Conservation (phyloP, 2,888 invertebrate species). For the Nemurella pictetii region DNA sequence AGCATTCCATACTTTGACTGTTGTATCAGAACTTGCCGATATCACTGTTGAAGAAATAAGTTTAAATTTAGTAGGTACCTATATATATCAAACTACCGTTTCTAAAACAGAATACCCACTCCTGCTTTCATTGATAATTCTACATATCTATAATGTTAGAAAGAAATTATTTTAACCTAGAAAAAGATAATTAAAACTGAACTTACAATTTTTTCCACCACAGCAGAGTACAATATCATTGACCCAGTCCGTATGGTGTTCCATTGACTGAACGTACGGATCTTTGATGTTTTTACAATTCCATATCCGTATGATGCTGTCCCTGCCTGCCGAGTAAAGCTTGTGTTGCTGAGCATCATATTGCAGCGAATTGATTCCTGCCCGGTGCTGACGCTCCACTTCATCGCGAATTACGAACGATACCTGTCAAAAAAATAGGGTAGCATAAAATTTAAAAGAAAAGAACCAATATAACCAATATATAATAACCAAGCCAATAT, state of each 20-base stretch:
- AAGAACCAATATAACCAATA: too few relatives aligned
- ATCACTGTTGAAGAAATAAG: slow-evolving; percentile 69
- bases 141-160: too few relatives aligned
- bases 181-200: too few relatives aligned
- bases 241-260: slow-evolving; percentile 99
- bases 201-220: slow-evolving; percentile 88
- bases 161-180: too few relatives aligned
- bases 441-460: too few relatives aligned
- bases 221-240: slow-evolving; percentile 98
- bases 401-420: slow-evolving; percentile 98
- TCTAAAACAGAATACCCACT: background rate
- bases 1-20: slow-evolving; percentile 99
- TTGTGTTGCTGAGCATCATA: slow-evolving; percentile 84
- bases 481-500: too few relatives aligned
- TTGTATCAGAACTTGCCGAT: slow-evolving; percentile 98
- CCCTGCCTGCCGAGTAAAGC: slow-evolving; percentile 94
- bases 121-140: too few relatives aligned
- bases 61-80: background rate
- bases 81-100: slow-evolving; percentile 18
- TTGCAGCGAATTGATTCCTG: slow-evolving; percentile 95
- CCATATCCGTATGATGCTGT: slow-evolving; percentile 95
- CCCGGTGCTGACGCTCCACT: slow-evolving; percentile 90
- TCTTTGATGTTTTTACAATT: slow-evolving; percentile 66
- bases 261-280: slow-evolving; percentile 93
- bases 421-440: slow-evolving; percentile 63